A percentile compares a stretch with the other conserved stretches of the same genome.
These are phyloP conservation scores for Psylliodes chrysocephalus DNA, from an alignment of 2,888 invertebrate species.

Conservation along the genomic window DNA sequence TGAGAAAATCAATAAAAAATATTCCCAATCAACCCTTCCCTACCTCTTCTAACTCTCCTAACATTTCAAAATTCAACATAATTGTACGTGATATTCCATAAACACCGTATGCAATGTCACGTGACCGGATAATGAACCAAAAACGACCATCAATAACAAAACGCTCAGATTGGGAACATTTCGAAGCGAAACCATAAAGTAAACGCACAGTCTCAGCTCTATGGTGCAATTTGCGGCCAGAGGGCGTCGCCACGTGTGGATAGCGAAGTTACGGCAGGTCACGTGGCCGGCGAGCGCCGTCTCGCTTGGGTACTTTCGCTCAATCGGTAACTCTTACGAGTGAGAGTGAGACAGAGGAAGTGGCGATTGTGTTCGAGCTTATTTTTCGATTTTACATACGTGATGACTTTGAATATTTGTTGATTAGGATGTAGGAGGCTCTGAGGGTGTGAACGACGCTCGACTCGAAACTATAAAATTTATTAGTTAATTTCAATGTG, in stretches of 20 bases:
- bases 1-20: neutral
- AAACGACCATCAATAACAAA: slow-evolving; percentile 65
- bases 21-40: slow-evolving; percentile 7
- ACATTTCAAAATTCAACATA: slow-evolving; percentile 58
- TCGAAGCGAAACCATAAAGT: neutral
- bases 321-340: neutral
- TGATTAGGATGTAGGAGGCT: slow-evolving; percentile 45
- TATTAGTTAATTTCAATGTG: neutral
- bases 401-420: slow-evolving; percentile 52
- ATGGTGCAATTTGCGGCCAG: slow-evolving; percentile 63
- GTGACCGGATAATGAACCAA: slow-evolving; percentile 64
- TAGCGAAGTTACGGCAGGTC: slow-evolving; percentile 62
- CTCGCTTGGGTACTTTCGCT: slow-evolving; percentile 60
- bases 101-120: slow-evolving; percentile 59
- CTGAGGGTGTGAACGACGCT: slow-evolving; percentile 8
- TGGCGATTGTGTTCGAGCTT: slow-evolving; percentile 21
- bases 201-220: slow-evolving; percentile 55
- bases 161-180: slow-evolving; percentile 55
- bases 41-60: slow-evolving; percentile 55
- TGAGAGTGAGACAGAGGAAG: slow-evolving; percentile 23
- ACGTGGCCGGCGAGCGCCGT: slow-evolving; percentile 61
- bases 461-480: neutral
- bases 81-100: slow-evolving; percentile 61
- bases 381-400: slow-evolving; percentile 45
- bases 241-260: slow-evolving; percentile 65